Conservation (phyloP, 2,113 vertebrate species). For the Siniperca knerii region DNA sequence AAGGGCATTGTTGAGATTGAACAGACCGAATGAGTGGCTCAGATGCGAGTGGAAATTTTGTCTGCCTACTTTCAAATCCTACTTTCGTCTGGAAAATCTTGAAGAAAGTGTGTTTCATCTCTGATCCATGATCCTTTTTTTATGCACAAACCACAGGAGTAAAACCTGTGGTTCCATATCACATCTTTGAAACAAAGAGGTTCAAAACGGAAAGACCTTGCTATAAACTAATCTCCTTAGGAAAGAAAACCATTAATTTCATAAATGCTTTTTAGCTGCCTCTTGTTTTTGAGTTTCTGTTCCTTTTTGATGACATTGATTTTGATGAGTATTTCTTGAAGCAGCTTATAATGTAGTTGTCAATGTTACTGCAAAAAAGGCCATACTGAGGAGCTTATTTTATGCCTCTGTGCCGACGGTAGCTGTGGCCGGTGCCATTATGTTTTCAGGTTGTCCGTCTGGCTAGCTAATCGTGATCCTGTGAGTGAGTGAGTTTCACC, state of each 20-base stretch:
- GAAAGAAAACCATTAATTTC: not conserved
- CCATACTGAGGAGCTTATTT: not conserved
- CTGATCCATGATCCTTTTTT: not conserved
- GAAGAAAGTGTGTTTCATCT: not conserved
- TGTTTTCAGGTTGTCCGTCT: too few relatives aligned
- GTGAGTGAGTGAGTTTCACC: too few relatives aligned
- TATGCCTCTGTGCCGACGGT: not conserved
- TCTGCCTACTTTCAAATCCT: not conserved
- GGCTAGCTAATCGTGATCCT: too few relatives aligned
- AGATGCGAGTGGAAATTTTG: slow-evolving; percentile 10
- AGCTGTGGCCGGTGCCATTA: too few relatives aligned
- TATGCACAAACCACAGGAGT: not conserved
- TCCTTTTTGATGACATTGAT: not conserved
- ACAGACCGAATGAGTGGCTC: not conserved
- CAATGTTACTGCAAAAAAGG: not conserved
- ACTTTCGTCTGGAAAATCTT: not conserved
- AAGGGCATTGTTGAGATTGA: slow-evolving; percentile 13
- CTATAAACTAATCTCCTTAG: not conserved
- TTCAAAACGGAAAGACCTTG: not conserved
- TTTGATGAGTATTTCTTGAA: not conserved
- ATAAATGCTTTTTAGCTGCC: not conserved
- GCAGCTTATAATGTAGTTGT: not conserved
- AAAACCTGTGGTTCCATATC: not conserved
- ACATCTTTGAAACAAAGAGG: not conserved
- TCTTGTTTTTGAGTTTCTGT: not conserved